Base-by-base conservation (phyloP, 2,888 invertebrate species). In the Drosophila greeni region DNA sequence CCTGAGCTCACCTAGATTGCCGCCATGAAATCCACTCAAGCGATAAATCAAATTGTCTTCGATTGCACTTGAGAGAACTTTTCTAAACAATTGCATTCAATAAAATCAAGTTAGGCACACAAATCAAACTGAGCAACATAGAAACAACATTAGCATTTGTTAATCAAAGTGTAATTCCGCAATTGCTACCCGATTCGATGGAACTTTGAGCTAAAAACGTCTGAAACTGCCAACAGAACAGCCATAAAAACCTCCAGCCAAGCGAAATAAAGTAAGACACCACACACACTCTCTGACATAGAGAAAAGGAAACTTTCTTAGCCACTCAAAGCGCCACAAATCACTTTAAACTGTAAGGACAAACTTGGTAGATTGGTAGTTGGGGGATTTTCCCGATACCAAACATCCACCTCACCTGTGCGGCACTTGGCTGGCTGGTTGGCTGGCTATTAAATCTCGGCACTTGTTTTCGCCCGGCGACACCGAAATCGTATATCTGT, bases 261-360 rank as follows among this genome's bases (percentile, higher is more conserved):
- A 70, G 43, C 62, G 60, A 57, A 64, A 69, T 66, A 66, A 53
- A 55, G 43, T 39, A 40, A 61, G 51, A 68, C 47, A 54, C 54
- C 43, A 69, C 54, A 45, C 26, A 69, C 47, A 51, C 51, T 51
- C 51, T 42, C 31, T 14, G 36, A 16, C 40, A 31, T 43, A 39
- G 11, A 45, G 47, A 48, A 64, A 72, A 56, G 57, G 52, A 70
- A 81, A 79, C 72, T 84, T 80, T 76, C 57, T 51, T 66, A 78
- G 77, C 75, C 72, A 83, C 70, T 79, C 69, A 70, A 74, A 77
- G 68, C 66, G 69, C 83, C 85, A 80, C 85, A 80, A 80, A 80
- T 80, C 79, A 80, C 79, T 80, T 80, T 85, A 80, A 80, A 85
- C 73, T 72, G 68, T 66, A 71, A 78, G 80, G 78, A 78, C 78